Base-by-base conservation (phyloP, 35 echinoderm and acorn worm species). In the Diadema setosum region DNA sequence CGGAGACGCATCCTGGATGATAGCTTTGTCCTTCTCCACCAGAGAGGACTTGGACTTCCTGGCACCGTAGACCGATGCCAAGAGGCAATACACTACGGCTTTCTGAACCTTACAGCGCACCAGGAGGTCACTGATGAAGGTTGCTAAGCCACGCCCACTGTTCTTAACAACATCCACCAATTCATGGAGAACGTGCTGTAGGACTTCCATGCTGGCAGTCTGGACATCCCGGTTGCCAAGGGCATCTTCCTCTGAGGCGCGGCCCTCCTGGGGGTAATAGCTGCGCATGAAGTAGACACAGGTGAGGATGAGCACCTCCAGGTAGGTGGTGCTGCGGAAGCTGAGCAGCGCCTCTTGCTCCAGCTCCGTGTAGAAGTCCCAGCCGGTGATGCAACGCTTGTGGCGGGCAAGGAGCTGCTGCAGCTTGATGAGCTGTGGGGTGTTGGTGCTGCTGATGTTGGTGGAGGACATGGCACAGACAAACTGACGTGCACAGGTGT, bases 391-490 rank as follows among this genome's bases (percentile, higher is more conserved):
- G 75, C 92, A 95, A 18, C 93, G 83, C 46, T 91, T 94, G 58
- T 99, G 96, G 30, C 96, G 91, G 5, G 96, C 96, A 0, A 99
- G 87, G 4, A 99, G 86, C 45, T 99, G 92, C 74, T 99, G 96
- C 1, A 99, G 81, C 58, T 91, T 94, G 44, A 94, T 94, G 25
- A 99, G 87, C 83, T 99, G 96, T 15, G 96, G 93, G 5, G 96
- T 99, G 87, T 99, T 94, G 64, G 92, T 94, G 83, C 96, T 99
- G 57, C 96, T 99, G 76, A 99, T 87, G 75, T 90, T 99, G 18
- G 96, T 99, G 29, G 96, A 99, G 1, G 96, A 99, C 89, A 94
- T 94, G 36, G 96, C 85, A 83, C 92, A 94, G 64, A 99, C 96
- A 90, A 99, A 99, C 31, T 86, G 85, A 31, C 96, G 52, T 14